Evolutionary conservation across 2,113 vertebrate genomes (phyloP).

Genomic region (Baryphthengus martii): DNA sequence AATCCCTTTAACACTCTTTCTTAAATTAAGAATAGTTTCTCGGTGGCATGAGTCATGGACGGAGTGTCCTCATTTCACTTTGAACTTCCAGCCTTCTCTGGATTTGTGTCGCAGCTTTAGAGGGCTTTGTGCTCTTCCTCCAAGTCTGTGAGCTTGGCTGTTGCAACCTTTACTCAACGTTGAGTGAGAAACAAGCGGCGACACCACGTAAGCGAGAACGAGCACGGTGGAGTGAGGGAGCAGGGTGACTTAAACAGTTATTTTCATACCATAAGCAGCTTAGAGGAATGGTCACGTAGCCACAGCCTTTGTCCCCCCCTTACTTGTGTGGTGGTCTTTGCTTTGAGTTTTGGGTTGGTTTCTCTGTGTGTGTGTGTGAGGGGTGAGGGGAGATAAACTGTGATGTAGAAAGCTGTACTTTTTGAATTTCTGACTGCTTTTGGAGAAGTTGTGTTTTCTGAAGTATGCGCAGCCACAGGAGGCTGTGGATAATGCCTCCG

Average conservation of each 20-base stretch:
- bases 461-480: neutral
- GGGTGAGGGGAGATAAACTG: neutral
- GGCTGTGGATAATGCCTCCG: neutral
- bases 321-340: neutral
- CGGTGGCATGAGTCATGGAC: constrained; percentile 41
- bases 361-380: rapidly evolving
- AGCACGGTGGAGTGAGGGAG: neutral
- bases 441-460: neutral
- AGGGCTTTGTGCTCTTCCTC: constrained; percentile 8
- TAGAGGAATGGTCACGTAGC: neutral
- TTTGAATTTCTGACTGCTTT: neutral
- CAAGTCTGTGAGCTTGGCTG: neutral
- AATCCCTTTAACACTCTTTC: constrained; percentile 18
- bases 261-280: neutral
- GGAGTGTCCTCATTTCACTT: constrained; percentile 54
- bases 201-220: rapidly evolving
- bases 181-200: neutral
- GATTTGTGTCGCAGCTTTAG: constrained; percentile 43
- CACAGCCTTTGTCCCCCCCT: neutral
- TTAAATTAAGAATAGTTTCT: constrained; percentile 49
- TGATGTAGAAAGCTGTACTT: neutral
- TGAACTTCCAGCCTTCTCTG: constrained; percentile 64
- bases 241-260: neutral
- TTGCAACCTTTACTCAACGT: neutral
- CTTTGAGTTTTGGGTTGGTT: neutral